These are phyloP conservation scores for Drosophila rufa DNA, from an alignment of 1,140 invertebrate species.

Conservation along the genomic window DNA sequence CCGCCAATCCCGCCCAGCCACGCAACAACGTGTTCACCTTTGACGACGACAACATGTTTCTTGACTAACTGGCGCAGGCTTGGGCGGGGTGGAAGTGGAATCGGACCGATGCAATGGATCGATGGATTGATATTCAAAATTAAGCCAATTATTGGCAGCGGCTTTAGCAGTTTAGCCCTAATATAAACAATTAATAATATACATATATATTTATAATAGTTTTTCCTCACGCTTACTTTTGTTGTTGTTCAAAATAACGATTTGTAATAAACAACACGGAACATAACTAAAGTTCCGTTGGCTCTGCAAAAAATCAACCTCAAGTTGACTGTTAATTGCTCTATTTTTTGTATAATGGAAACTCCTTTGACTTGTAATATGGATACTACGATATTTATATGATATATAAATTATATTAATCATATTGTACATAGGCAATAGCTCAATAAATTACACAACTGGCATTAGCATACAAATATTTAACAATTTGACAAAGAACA, in stretches of 20 bases:
- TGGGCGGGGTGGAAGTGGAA: slow-evolving; percentile 3
- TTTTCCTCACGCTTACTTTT: slow-evolving; percentile 61
- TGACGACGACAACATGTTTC: slow-evolving; percentile 80
- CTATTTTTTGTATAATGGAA: slow-evolving; percentile 42
- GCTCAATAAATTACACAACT: not conserved
- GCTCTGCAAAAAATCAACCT: slow-evolving; percentile 33
- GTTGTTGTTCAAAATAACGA: slow-evolving; percentile 60
- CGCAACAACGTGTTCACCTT: slow-evolving; percentile 78
- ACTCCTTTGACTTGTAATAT: slow-evolving; percentile 40
- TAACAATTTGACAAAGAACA: slow-evolving; percentile 8
- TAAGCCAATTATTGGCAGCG: slow-evolving; percentile 44
- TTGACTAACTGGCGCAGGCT: slow-evolving; percentile 60
- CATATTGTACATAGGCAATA: slow-evolving; percentile 29
- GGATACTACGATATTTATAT: slow-evolving; percentile 13
- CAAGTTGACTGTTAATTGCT: slow-evolving; percentile 22
- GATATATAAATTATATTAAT: slow-evolving; percentile 21
- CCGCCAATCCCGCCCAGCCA: slow-evolving; percentile 35
- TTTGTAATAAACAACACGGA: slow-evolving; percentile 44
- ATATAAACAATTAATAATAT: slow-evolving; percentile 42
- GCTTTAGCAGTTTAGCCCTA: slow-evolving; percentile 47
- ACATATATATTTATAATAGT: slow-evolving; percentile 52
- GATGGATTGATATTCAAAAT: slow-evolving; percentile 49
- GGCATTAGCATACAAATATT: slow-evolving; percentile 1
- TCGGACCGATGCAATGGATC: not conserved
- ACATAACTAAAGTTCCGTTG: slow-evolving; percentile 17